These are phyloP conservation scores for Maccullochella peelii DNA, from an alignment of 2,113 vertebrate genomes.

Conservation along the genomic window DNA sequence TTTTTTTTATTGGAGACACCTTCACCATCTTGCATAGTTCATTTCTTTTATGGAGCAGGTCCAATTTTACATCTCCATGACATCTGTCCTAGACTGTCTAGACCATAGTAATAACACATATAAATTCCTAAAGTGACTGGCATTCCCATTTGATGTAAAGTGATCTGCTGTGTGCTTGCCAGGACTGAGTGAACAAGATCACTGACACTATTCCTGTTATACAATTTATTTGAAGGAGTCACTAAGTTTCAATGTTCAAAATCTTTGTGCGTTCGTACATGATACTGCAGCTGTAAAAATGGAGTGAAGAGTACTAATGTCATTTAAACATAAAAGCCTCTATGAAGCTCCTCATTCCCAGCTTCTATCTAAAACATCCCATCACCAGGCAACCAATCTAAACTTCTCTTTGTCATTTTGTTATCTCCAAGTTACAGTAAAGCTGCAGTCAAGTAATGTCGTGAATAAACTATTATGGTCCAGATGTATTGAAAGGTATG, in stretches of 20 bases:
- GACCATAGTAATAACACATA: slow-evolving; percentile 78
- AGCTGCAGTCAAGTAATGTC: slow-evolving; percentile 56
- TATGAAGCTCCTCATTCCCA: background rate
- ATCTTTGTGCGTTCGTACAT: slow-evolving; percentile 22
- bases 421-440: slow-evolving; percentile 32
- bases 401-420: slow-evolving; percentile 2
- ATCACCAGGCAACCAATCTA: background rate
- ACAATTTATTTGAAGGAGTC: slow-evolving; percentile 58
- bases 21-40: slow-evolving; percentile 45
- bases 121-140: slow-evolving; percentile 77
- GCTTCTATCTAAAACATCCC: slow-evolving; percentile 9
- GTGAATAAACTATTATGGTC: slow-evolving; percentile 49
- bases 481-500: slow-evolving; percentile 63
- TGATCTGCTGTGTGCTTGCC: slow-evolving; percentile 70
- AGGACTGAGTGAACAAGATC: slow-evolving; percentile 69
- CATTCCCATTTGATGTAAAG: slow-evolving; percentile 80
- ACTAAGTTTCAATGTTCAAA: slow-evolving; percentile 35
- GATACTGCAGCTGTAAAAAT: slow-evolving; percentile 35
- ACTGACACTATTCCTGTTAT: slow-evolving; percentile 56
- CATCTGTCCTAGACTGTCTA: slow-evolving; percentile 75
- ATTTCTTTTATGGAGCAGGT: slow-evolving; percentile 55
- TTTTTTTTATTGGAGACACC: slow-evolving; percentile 46
- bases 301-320: background rate
- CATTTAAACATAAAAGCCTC: background rate
- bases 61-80: slow-evolving; percentile 72